Base-by-base conservation (phyloP, 2,888 invertebrate species). In the Caradrina clavipalpis region DNA sequence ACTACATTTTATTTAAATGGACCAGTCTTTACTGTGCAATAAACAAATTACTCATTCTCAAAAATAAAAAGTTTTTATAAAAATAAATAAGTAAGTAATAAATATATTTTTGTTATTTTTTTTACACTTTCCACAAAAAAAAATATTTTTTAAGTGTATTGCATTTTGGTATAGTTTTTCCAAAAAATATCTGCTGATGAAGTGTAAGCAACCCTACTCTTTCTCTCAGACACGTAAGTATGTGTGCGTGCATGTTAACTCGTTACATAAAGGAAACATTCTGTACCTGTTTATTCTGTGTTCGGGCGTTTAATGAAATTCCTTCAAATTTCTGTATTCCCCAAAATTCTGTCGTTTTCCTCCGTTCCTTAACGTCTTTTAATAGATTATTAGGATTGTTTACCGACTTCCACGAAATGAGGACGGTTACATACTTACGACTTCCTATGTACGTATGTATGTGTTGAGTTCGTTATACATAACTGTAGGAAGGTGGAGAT, bases 381-480 rank as follows among this genome's bases (percentile, higher is more conserved):
- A 73, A 71, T 71, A 74, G 54, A 74, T 71, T 80, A 81, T 80
- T 69, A 61, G 31, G 64, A 74, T 69, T 79, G 80, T 77, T 79
- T 79, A 77, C 80, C 49, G 64, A 79, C 77, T 74, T 68, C 57
- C 13, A 15, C 26, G 51, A 62, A 68, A 79, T 68, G 68, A 69
- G 54, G 21, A 62, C 47, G 39, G 21, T 26, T 26, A 21, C 47
- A 15, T 51, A 45, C 26, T 47, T 58, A 15, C 19, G 21, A 45
- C 21, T 71, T 21, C 19, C 22, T 57, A 17, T 15, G 17, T 13
- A 11, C 10, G 8, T 39, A 1, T 21, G 11, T 10, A 11, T 26
- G 8, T 31, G 19, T n/a, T 2, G n/a, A 6, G 42, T 17, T 26
- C n/a, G 31, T 57, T 42, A 22, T 47, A 22, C 2, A 17, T 45